phyloP scores from a whole-genome alignment of 2,888 invertebrate species.

The Alloscopus bannaensis region DNA sequence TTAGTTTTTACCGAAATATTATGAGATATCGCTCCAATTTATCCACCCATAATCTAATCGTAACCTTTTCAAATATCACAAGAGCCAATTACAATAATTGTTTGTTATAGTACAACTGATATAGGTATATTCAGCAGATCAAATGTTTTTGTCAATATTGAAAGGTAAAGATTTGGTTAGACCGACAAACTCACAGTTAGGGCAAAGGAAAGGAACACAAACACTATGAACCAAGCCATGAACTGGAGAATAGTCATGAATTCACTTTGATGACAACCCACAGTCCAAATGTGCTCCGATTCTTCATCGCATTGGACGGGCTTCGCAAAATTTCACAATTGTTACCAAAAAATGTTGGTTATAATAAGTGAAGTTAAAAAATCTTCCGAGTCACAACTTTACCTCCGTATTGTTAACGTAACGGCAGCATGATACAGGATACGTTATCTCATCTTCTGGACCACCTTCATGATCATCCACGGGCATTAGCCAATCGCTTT shows the following conservation, averaged over 20 bases:
- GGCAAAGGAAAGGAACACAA: slow-evolving; percentile 19
- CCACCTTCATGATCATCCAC: background rate
- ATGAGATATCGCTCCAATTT: slow-evolving; percentile 46
- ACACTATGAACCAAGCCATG: slow-evolving; percentile 1
- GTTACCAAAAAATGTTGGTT: too few species aligned
- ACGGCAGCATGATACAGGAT: too few species aligned
- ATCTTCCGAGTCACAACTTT: too few species aligned
- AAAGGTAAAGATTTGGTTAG: too few species aligned
- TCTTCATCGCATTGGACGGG: slow-evolving; percentile 11
- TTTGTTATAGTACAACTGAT: too few species aligned
- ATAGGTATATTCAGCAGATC: too few species aligned
- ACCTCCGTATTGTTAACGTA: too few species aligned
- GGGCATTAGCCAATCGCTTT: slow-evolving; percentile 42
- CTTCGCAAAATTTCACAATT: too few species aligned
- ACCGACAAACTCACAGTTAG: slow-evolving; percentile 50
- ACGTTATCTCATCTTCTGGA: background rate
- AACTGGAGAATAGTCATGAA: slow-evolving; percentile 33
- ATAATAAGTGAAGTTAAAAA: too few species aligned
- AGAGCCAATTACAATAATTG: too few species aligned
- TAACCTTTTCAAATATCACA: slow-evolving; percentile 13
- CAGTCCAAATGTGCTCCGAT: slow-evolving; percentile 5
- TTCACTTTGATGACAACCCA: slow-evolving; percentile 45
- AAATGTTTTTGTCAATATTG: too few species aligned
- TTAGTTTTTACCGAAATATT: slow-evolving; percentile 39
- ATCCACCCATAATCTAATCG: slow-evolving; percentile 26